phyloP scores from a whole-genome alignment of 2,888 invertebrate genomes.

The Pheosia gnoma region DNA sequence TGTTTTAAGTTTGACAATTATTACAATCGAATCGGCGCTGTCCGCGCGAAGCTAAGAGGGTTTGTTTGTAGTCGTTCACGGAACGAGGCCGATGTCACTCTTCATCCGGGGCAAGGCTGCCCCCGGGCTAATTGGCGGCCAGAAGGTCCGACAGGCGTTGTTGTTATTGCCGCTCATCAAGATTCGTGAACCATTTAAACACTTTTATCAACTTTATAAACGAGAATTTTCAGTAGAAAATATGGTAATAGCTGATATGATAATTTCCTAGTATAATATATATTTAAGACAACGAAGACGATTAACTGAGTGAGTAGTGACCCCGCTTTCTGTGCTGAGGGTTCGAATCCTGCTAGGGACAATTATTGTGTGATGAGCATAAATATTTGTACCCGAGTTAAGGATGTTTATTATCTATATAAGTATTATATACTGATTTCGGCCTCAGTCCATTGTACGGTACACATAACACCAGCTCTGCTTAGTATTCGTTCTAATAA shows the following conservation, averaged over 20 bases:
- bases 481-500: no score
- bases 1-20: background rate
- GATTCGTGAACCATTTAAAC: slow-evolving; percentile 9
- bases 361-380: no score
- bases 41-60: slow-evolving; percentile 43
- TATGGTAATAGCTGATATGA: background rate
- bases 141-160: slow-evolving; percentile 30
- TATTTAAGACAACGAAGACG: no score
- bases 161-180: slow-evolving; percentile 15
- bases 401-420: no score
- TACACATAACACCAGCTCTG: no score
- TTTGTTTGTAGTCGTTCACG: slow-evolving; percentile 57
- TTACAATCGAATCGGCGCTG: background rate
- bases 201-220: slow-evolving; percentile 7
- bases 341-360: no score
- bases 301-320: no score
- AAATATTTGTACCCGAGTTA: no score
- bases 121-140: slow-evolving; percentile 50
- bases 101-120: slow-evolving; percentile 48
- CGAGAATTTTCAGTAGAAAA: background rate
- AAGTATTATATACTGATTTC: no score
- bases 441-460: no score
- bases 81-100: slow-evolving; percentile 51
- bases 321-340: no score
- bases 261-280: no score